These are phyloP conservation scores for Vombatus ursinus DNA, from an alignment of 2,113 vertebrate species.

Conservation along the genomic window DNA sequence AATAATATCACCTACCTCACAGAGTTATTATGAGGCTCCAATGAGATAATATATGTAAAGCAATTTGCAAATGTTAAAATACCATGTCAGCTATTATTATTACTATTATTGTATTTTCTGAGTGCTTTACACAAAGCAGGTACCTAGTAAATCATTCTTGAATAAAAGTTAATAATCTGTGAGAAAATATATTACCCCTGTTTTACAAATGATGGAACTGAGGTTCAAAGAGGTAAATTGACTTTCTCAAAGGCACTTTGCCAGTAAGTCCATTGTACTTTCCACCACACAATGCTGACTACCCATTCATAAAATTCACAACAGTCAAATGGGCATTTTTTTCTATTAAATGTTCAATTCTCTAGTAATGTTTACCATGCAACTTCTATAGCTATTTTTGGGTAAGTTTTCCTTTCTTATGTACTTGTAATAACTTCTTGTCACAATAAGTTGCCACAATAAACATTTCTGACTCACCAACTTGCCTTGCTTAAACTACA, in stretches of 20 bases:
- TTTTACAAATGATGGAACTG: not conserved
- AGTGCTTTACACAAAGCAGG: not conserved
- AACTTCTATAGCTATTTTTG: not conserved
- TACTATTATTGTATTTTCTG: not conserved
- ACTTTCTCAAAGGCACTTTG: not conserved
- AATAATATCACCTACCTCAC: not conserved
- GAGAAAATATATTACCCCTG: not conserved
- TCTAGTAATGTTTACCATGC: not conserved
- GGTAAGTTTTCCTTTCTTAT: not conserved
- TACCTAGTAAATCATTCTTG: not conserved
- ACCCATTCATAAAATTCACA: constrained; percentile 39
- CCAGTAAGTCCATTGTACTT: not conserved
- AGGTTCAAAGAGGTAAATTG: not conserved
- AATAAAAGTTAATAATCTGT: not conserved
- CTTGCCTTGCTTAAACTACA: constrained; percentile 24
- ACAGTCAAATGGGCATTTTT: constrained; percentile 40
- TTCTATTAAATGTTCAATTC: constrained; percentile 36
- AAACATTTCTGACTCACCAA: constrained; percentile 28
- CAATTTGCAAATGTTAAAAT: not conserved
- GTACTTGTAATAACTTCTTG: constrained; percentile 49
- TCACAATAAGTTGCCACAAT: not conserved
- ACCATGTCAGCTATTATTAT: not conserved
- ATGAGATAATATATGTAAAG: not conserved
- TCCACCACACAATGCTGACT: not conserved
- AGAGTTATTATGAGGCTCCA: not conserved